Conservation (phyloP, 2,113 vertebrate species). For the Puma concolor region DNA sequence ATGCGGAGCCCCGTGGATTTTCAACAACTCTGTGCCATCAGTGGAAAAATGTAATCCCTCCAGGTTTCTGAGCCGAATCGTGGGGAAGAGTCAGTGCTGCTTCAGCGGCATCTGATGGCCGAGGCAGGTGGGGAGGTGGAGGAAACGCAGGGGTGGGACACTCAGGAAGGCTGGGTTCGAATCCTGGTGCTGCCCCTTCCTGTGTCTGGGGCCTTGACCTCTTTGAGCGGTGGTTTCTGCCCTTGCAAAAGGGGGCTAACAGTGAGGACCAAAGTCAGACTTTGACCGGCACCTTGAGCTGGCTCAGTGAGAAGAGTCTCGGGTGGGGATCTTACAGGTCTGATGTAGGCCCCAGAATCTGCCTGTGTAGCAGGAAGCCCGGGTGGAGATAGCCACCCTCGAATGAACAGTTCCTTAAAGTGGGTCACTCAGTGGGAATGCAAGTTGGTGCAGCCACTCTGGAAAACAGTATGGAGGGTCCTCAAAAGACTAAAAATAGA, state of each 20-base stretch:
- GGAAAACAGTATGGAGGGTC: too few species aligned
- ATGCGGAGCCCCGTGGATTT: background rate
- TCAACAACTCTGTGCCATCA: rapidly evolving
- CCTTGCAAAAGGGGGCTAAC: background rate
- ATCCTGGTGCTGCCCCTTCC: background rate
- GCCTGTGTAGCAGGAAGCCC: background rate
- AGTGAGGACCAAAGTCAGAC: background rate
- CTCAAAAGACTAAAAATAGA: too few species aligned
- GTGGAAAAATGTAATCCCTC: background rate
- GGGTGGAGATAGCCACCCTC: background rate
- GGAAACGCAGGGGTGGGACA: background rate
- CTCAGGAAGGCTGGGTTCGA: background rate
- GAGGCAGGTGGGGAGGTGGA: background rate
- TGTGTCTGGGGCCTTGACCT: background rate
- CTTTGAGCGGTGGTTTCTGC: background rate
- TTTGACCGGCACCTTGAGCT: background rate
- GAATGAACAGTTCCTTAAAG: background rate
- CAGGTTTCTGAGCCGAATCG: background rate
- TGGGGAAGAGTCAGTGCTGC: rapidly evolving
- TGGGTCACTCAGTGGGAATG: too few species aligned
- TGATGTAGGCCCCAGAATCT: background rate
- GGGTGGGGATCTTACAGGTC: rapidly evolving
- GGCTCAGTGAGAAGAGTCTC: background rate
- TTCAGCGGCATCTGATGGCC: rapidly evolving
- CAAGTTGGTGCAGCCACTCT: too few species aligned